These are phyloP conservation scores for Battus philenor DNA, from an alignment of 1,140 invertebrate species.

Conservation along the genomic window DNA sequence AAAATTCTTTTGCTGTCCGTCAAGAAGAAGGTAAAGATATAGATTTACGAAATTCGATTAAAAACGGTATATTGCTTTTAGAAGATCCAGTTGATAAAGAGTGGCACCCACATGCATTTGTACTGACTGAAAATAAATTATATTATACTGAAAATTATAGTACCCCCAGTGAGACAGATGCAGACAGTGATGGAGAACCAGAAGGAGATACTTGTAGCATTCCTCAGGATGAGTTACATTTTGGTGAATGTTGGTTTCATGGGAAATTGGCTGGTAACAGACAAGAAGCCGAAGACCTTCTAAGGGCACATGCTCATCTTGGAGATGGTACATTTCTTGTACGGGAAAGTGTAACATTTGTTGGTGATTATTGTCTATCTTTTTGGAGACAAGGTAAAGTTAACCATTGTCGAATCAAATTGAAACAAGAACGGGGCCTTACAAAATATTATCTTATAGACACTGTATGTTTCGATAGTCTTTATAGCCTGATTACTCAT, in stretches of 20 bases:
- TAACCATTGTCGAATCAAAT: slow-evolving; percentile 95
- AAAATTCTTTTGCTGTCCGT: slow-evolving; percentile 80
- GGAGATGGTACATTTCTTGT: slow-evolving; percentile 98
- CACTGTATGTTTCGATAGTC: slow-evolving; percentile 91
- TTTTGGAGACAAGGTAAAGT: slow-evolving; percentile 94
- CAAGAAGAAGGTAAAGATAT: slow-evolving; percentile 85
- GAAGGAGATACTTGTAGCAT: slow-evolving; percentile 55
- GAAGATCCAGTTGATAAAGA: slow-evolving; percentile 92
- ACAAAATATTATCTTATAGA: slow-evolving; percentile 96
- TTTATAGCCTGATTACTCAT: slow-evolving; percentile 94
- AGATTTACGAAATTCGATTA: slow-evolving; percentile 91
- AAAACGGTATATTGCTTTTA: slow-evolving; percentile 93
- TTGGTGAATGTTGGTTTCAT: slow-evolving; percentile 97
- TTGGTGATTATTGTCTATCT: slow-evolving; percentile 96
- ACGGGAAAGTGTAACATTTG: slow-evolving; percentile 95
- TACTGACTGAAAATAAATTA: slow-evolving; percentile 92
- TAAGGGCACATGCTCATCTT: slow-evolving; percentile 88
- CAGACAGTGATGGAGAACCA: slow-evolving; percentile 76
- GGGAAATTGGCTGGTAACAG: slow-evolving; percentile 86
- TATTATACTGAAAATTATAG: slow-evolving; percentile 87
- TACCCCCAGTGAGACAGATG: slow-evolving; percentile 78
- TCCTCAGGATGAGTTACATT: slow-evolving; percentile 92
- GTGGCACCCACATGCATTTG: slow-evolving; percentile 97
- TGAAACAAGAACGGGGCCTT: slow-evolving; percentile 91
- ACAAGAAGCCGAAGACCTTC: slow-evolving; percentile 84